Conservation (phyloP, 2,888 invertebrate species). For the Lomographa bimaculata region DNA sequence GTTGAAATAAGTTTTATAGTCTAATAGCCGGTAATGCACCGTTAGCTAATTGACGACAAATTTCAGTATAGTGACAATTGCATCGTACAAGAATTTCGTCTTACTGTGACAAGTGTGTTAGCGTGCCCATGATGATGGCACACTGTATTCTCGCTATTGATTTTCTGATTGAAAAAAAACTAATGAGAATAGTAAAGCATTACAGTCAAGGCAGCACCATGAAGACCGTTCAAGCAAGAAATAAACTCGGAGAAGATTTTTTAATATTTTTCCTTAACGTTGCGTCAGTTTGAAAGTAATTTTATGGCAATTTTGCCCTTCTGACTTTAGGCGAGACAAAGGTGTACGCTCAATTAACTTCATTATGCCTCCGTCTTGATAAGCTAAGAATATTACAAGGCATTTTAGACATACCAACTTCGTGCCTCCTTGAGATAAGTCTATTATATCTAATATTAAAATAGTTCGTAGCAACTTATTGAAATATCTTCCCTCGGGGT, state of each 20-base stretch:
- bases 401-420: slow-evolving; percentile 10
- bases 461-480: slow-evolving; percentile 16
- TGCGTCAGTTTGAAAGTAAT: slow-evolving; percentile 24
- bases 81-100: too few species aligned
- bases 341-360: slow-evolving; percentile 37
- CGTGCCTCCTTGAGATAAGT: slow-evolving; percentile 4
- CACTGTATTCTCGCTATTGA: too few species aligned
- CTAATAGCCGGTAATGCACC: too few species aligned
- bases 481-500: slow-evolving; percentile 16
- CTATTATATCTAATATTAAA: slow-evolving; percentile 6
- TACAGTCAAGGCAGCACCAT: slow-evolving; percentile 4
- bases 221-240: slow-evolving; percentile 19
- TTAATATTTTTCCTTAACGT: slow-evolving; percentile 26
- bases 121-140: too few species aligned
- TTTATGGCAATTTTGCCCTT: slow-evolving; percentile 29
- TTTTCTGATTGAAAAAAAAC: too few species aligned
- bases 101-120: too few species aligned
- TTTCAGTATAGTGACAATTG: too few species aligned
- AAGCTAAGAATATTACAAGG: slow-evolving; percentile 31
- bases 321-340: slow-evolving; percentile 32
- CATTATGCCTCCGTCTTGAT: slow-evolving; percentile 32
- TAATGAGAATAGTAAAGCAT: background rate
- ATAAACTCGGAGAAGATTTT: slow-evolving; percentile 19
- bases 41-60: too few species aligned
- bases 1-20: too few species aligned